These are phyloP conservation scores for Ursus arctos DNA, from an alignment of 2,113 vertebrate genomes.

Conservation along the genomic window DNA sequence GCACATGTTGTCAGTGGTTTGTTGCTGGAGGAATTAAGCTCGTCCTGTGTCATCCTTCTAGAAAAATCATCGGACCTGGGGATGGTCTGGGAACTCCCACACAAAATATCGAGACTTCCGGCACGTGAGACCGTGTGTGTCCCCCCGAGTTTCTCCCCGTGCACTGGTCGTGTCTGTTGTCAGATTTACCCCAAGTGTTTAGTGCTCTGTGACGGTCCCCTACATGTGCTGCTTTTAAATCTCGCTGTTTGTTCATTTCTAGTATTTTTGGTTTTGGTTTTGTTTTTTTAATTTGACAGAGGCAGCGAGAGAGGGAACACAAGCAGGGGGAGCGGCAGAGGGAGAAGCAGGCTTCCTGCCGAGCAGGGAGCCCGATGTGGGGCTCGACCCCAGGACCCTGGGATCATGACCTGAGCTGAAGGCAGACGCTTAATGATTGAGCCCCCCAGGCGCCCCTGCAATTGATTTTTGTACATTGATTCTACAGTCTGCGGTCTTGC, in stretches of 20 bases:
- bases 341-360: no score
- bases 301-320: no score
- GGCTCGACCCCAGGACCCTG: no score
- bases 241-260: background rate
- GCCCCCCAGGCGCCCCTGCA: background rate
- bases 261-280: no score
- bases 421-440: no score
- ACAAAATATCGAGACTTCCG: no score
- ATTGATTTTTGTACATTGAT: background rate
- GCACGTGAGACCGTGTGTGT: fast-evolving
- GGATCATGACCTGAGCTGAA: no score
- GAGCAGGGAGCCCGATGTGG: no score
- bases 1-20: fast-evolving
- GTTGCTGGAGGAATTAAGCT: background rate
- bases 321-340: no score
- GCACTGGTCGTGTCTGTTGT: background rate
- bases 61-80: fast-evolving
- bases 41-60: fast-evolving
- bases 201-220: no score
- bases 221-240: background rate
- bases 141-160: background rate
- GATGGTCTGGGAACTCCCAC: background rate
- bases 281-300: no score
- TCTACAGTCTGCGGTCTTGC: fast-evolving
- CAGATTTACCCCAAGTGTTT: background rate